Base-by-base conservation (phyloP, 2,888 invertebrate genomes). In the Ornithoptera alexandrae region DNA sequence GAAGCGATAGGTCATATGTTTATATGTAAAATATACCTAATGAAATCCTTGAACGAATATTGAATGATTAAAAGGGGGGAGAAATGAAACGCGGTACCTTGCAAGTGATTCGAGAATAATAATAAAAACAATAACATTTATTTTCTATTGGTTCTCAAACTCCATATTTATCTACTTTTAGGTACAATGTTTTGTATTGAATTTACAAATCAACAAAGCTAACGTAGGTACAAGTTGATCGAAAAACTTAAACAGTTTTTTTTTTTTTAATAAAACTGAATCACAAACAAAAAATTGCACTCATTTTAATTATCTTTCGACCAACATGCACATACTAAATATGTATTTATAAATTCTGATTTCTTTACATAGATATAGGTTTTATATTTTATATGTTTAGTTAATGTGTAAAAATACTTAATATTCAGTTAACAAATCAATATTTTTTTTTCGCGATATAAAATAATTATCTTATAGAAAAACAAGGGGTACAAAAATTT, bases 101-200 rank as follows among this genome's bases (percentile, higher is more conserved):
- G 92, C 90, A 92, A 92, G 92, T 92, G 92, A 92, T 88, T 89
- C 89, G 87, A 92, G 91, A 91, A 89, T 92, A 88, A 88, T 90
- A 89, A 90, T 89, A 85, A 89, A 89, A 92, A 91, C 89, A 88
- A 91, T 89, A 91, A 91, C 90, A 88, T 92, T 89, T 91, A 90
- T 89, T 90, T 77, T 81, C 90, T 92, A 90, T 92, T 90, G 91
- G 90, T 92, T 91, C 90, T 88, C 87, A 88, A 86, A 88, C 79
- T 84, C 84, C 85, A 84, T 81, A 81, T 79, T 83, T 80, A 76
- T 76, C 91, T 92, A 92, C 84, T 80, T 85, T 76, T 81, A 92
- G 92, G 92, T 92, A 92, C 90, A 92, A 85, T 86, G 84, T 87
- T 86, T 89, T 90, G 88, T 89, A 83, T 84, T 85, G 84, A 87